Evolutionary conservation across 2,113 vertebrate genomes (phyloP).

Genomic region (Leiothrix lutea): DNA sequence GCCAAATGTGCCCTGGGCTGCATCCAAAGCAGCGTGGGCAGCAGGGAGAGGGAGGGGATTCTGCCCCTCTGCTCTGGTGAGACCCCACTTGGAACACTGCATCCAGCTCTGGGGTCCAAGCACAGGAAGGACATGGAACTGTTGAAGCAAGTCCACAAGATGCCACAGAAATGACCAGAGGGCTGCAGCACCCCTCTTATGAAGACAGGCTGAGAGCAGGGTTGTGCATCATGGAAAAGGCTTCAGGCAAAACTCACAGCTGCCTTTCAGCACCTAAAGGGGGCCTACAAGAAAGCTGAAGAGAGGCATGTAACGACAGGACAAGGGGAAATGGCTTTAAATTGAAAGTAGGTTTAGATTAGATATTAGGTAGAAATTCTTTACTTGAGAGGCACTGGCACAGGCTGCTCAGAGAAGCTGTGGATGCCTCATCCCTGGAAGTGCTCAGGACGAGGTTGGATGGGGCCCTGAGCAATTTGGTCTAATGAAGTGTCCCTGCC

Average conservation of each 20-base stretch:
- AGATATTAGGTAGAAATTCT: neutral
- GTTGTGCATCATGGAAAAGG: neutral
- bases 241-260: neutral
- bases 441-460: neutral
- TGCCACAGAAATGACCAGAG: neutral
- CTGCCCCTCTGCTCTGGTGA: neutral
- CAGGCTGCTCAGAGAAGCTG: neutral
- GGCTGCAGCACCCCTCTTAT: neutral
- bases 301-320: neutral
- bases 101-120: neutral
- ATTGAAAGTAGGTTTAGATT: neutral
- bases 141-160: neutral
- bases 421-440: neutral
- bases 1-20: fast-evolving
- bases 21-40: fast-evolving
- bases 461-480: neutral
- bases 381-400: neutral
- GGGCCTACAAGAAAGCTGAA: neutral
- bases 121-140: neutral
- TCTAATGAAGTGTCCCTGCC: neutral
- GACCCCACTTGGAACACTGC: neutral
- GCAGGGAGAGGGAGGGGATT: neutral
- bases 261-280: neutral
- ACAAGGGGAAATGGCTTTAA: neutral
- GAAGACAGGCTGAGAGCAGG: neutral